A percentile compares a stretch with the other conserved stretches of the same genome.
These are phyloP conservation scores for Cotesia glomerata DNA, from an alignment of 1,140 invertebrate species.

Conservation along the genomic window DNA sequence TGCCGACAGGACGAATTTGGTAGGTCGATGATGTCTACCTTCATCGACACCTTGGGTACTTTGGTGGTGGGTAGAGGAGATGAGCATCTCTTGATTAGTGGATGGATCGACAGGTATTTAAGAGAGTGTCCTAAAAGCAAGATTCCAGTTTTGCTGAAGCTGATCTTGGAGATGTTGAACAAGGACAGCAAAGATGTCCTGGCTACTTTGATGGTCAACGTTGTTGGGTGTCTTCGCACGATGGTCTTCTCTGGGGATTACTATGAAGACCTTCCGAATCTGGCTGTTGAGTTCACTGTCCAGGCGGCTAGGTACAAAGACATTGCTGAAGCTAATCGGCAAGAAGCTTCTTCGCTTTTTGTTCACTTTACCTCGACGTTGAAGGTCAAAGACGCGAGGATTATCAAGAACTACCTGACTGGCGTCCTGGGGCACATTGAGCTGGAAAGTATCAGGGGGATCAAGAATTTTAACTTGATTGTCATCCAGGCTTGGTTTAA, in stretches of 20 bases:
- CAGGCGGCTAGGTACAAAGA: conserved; percentile 49
- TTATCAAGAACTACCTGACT: conserved; percentile 49
- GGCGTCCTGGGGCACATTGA: background rate
- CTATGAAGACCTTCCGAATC: conserved; percentile 48
- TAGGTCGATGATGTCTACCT: conserved; percentile 52
- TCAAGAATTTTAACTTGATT: conserved; percentile 49
- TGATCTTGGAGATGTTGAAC: conserved; percentile 47
- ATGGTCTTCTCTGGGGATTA: conserved; percentile 49
- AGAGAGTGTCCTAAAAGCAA: conserved; percentile 47
- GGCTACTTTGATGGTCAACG: conserved; percentile 52
- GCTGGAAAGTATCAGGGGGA: conserved; percentile 39
- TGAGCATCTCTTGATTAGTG: conserved; percentile 55
- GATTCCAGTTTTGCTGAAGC: conserved; percentile 42
- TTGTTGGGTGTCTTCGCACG: conserved; percentile 50
- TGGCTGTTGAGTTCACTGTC: conserved; percentile 55
- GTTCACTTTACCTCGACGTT: conserved; percentile 52
- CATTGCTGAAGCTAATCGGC: conserved; percentile 47
- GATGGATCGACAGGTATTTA: conserved; percentile 58
- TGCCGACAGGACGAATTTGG: conserved; percentile 50
- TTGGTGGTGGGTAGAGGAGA: conserved; percentile 49
- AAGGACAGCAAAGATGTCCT: conserved; percentile 34
- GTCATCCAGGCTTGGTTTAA: conserved; percentile 55
- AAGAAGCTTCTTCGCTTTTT: conserved; percentile 53
- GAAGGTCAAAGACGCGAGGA: conserved; percentile 56
- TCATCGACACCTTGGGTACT: conserved; percentile 52